Base-by-base conservation (phyloP, 2,888 invertebrate species). In the Plusia festucae region DNA sequence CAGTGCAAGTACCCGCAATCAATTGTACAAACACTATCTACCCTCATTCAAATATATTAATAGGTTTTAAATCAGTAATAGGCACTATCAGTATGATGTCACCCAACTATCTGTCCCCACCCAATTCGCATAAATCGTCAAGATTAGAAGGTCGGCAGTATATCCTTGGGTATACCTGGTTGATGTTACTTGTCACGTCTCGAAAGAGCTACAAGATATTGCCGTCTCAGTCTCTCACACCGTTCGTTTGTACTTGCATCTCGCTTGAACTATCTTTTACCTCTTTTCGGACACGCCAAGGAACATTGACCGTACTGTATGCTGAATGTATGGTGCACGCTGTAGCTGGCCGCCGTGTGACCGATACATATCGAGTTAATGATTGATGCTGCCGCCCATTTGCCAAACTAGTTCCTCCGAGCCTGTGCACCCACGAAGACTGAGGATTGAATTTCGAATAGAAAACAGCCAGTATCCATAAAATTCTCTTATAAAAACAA, bases 301-400 rank as follows among this genome's bases (percentile, higher is more conserved):
- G 8, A 3, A 24, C 5, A 24, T 30, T 30, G 8, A 30, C 9
- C 9, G 30, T 30, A 30, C 30, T 40, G 51, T 55, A 53, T 59
- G 54, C 62, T 65, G 54, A 66, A 68, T 67, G 68, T 61, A 58
- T 18, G 16, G 76, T 62, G 70, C 70, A 74, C 65, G 60, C 75
- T 62, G 73, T 69, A 74, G 68, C 68, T 72, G 62, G 34, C 52
- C 57, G 66, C 74, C 88, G 90, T 88, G 90, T 87, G 89, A 89
- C 86, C 89, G 92, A 93, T 93, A 89, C 91, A 85, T 92, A 93
- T 93, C 92, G 86, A 81, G 70, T 69, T 85, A 88, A 89, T 93
- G 93, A 93, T 93, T 90, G 93, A 93, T 93, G 86, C 86, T 78
- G 73, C 87, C 90, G 87, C 88, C 88, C 87, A 90, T 91, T 89